These are phyloP conservation scores for Apotomis betuletana DNA, from an alignment of 2,888 invertebrate genomes.

Conservation along the genomic window DNA sequence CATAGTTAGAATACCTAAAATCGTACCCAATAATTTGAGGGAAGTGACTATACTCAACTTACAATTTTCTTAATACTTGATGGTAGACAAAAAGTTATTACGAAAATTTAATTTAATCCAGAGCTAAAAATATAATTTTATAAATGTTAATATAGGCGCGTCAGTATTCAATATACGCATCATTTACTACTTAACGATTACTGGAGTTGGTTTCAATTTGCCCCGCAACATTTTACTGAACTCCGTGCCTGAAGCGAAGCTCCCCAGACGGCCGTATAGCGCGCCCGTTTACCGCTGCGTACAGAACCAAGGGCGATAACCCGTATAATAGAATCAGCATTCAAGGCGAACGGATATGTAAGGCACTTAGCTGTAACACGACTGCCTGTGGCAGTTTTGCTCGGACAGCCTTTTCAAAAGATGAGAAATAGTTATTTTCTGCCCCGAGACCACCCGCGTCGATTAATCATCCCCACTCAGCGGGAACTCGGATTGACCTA, in stretches of 20 bases:
- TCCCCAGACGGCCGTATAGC: slow-evolving; percentile 4
- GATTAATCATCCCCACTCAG: slow-evolving; percentile 74
- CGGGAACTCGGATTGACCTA: slow-evolving; percentile 72
- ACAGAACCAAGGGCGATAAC: slow-evolving; percentile 44
- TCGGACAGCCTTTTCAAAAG: slow-evolving; percentile 72
- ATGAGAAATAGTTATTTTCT: slow-evolving; percentile 79
- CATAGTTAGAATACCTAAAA: no score
- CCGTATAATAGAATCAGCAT: slow-evolving; percentile 57
- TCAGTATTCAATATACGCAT: background rate
- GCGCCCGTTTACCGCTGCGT: slow-evolving; percentile 23
- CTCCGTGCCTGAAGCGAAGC: slow-evolving; percentile 7
- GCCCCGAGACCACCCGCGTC: slow-evolving; percentile 66
- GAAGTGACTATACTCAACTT: no score
- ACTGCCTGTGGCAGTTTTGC: slow-evolving; percentile 71
- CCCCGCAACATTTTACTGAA: background rate
- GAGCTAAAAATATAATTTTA: no score
- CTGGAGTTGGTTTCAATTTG: background rate
- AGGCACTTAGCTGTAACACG: slow-evolving; percentile 65
- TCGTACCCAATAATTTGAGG: no score
- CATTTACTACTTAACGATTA: background rate
- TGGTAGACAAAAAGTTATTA: no score
- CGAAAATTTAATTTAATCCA: no score
- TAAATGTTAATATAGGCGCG: no score
- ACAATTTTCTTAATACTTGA: no score
- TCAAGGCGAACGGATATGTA: slow-evolving; percentile 61